Percentiles rank a stretch among this genome's conserved stretches.
These are phyloP conservation scores for Symphodus melops DNA, from an alignment of 2,113 vertebrate genomes.

Conservation along the genomic window DNA sequence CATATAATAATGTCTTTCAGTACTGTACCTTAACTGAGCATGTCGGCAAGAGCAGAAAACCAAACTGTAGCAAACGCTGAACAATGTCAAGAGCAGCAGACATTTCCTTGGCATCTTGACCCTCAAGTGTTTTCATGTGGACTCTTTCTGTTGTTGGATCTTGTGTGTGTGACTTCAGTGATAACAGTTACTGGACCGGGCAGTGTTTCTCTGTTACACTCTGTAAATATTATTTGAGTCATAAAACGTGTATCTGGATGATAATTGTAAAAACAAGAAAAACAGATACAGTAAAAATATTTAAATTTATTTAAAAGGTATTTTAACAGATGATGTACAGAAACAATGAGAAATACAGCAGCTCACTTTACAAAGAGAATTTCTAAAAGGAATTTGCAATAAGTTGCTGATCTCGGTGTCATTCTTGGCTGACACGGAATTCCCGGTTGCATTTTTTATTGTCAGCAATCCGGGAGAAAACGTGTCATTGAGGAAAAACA, in stretches of 20 bases:
- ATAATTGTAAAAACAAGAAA: background rate
- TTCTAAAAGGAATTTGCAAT: background rate
- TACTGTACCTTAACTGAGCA: no score
- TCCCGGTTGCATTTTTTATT: constrained; percentile 90
- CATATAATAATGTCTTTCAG: no score
- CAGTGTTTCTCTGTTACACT: background rate
- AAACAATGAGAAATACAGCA: background rate
- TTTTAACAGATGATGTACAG: background rate
- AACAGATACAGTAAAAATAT: background rate
- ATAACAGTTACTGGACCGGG: background rate
- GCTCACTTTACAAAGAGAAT: background rate
- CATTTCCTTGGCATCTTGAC: no score
- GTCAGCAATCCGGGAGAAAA: constrained; percentile 98
- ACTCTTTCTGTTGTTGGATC: background rate
- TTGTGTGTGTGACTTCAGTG: background rate
- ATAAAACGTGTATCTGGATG: background rate
- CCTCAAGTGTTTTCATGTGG: background rate
- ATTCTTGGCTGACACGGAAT: constrained; percentile 96
- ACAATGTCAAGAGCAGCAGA: no score
- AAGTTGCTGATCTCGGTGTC: constrained; percentile 71
- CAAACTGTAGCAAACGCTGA: no score
- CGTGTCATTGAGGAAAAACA: constrained; percentile 97
- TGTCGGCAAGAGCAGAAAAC: no score
- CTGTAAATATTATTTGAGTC: background rate
- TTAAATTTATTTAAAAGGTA: constrained; percentile 24